Evolutionary conservation across 2,113 vertebrate genomes (phyloP).

Genomic region (Micronycteris hirsuta): DNA sequence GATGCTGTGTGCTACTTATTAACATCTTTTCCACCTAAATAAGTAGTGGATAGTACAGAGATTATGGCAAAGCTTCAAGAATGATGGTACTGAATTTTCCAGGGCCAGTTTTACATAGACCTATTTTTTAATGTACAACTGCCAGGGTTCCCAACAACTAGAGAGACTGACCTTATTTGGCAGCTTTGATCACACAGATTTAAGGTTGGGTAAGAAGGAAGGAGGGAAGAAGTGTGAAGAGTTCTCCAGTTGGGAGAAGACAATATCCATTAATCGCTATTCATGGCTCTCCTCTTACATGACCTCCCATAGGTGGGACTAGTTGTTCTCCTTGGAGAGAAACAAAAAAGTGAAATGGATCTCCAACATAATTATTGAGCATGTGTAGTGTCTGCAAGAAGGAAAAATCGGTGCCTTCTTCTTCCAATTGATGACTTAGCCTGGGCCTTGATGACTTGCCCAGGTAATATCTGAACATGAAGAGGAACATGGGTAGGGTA

Average conservation of each 20-base stretch:
- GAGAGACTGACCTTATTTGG: neutral
- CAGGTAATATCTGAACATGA: neutral
- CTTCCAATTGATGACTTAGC: neutral
- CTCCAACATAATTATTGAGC: neutral
- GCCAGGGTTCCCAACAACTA: neutral
- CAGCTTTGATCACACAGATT: neutral
- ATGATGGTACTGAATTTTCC: neutral
- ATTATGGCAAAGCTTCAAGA: neutral
- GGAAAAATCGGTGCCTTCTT: neutral
- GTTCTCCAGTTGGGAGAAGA: neutral
- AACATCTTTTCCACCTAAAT: neutral
- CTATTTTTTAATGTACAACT: neutral
- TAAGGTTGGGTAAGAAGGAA: neutral
- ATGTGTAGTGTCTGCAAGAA: neutral
- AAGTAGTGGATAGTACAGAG: neutral
- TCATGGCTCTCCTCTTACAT: neutral
- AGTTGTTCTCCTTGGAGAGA: neutral
- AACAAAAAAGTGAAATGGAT: neutral
- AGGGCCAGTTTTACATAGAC: neutral
- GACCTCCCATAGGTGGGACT: neutral
- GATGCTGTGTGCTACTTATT: neutral
- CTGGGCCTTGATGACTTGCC: neutral
- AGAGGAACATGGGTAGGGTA: neutral
- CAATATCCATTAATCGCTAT: neutral
- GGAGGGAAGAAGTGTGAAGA: neutral